Evolutionary conservation across 2,888 invertebrate species (phyloP).

Genomic region (Cephus spinipes): DNA sequence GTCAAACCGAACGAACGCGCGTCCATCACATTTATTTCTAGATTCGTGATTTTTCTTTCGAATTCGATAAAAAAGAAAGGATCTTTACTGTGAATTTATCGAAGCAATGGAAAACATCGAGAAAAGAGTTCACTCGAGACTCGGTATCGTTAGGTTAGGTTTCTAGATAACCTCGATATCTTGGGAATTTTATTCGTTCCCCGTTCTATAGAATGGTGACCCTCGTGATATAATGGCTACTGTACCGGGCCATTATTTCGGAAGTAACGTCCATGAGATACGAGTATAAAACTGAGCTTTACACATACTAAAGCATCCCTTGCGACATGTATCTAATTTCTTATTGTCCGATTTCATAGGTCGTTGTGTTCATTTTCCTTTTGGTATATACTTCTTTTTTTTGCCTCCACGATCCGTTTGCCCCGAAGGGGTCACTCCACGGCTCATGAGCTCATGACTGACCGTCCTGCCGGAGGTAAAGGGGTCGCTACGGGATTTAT

Average conservation of each 20-base stretch:
- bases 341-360: slow-evolving; percentile 52
- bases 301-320: slow-evolving; percentile 43
- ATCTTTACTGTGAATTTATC: no score
- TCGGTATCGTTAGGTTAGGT: neutral
- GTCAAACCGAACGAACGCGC: slow-evolving; percentile 19
- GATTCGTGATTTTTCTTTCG: neutral
- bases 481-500: slow-evolving; percentile 52
- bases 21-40: neutral
- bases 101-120: neutral
- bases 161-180: neutral
- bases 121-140: no score
- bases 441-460: slow-evolving; percentile 14
- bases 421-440: neutral
- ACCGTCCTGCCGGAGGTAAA: slow-evolving; percentile 18
- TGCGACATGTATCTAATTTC: slow-evolving; percentile 54
- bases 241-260: neutral
- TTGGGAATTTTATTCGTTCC: neutral
- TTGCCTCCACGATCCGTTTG: slow-evolving; percentile 11
- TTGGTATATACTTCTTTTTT: slow-evolving; percentile 13
- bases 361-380: slow-evolving; percentile 26
- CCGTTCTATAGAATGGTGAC: slow-evolving; percentile 10
- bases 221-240: slow-evolving; percentile 6
- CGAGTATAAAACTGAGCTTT: slow-evolving; percentile 31
- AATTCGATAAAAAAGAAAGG: no score
- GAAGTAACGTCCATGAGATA: slow-evolving; percentile 17